Percentiles rank a stretch among this genome's conserved stretches.
Evolutionary conservation across 2,113 vertebrate genomes (phyloP).

Genomic region (Anoplopoma fimbria): DNA sequence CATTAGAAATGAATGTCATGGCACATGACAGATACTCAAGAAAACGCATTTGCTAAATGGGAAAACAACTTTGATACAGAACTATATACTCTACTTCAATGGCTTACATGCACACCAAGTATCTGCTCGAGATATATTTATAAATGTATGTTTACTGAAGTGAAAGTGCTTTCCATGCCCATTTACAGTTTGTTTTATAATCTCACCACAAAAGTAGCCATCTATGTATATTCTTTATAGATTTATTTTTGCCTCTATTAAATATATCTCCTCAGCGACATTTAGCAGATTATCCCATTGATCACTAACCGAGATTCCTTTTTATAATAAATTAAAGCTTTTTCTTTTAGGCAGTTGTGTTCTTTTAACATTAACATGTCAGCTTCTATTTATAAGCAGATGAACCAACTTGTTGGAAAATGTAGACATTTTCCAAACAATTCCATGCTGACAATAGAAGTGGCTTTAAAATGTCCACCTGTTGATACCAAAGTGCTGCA

Average conservation of each 20-base stretch:
- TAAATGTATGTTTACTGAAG: constrained; percentile 54
- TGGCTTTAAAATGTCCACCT: constrained; percentile 20
- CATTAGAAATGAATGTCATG: constrained; percentile 57
- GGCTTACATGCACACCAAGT: constrained; percentile 68
- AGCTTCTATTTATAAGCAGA: neutral
- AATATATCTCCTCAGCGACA: constrained; percentile 21
- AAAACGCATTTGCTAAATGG: constrained; percentile 51
- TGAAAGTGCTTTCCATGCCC: constrained; percentile 63
- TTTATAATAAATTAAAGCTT: neutral
- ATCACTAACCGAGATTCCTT: constrained; percentile 42
- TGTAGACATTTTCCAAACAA: neutral
- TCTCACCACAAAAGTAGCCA: constrained; percentile 36
- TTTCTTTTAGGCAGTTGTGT: neutral
- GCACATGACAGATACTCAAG: constrained; percentile 58
- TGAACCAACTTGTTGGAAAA: neutral
- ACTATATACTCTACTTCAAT: constrained; percentile 59
- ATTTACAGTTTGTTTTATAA: constrained; percentile 41
- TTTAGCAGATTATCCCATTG: constrained; percentile 13
- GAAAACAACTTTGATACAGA: constrained; percentile 64
- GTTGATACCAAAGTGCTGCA: constrained; percentile 1
- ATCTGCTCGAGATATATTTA: constrained; percentile 53
- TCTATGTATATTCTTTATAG: constrained; percentile 38
- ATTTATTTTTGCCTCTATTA: constrained; percentile 16
- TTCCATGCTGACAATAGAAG: neutral
- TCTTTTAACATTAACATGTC: neutral